These are phyloP conservation scores for Anthophora plumipes DNA, from an alignment of 2,888 invertebrate genomes.

Conservation along the genomic window DNA sequence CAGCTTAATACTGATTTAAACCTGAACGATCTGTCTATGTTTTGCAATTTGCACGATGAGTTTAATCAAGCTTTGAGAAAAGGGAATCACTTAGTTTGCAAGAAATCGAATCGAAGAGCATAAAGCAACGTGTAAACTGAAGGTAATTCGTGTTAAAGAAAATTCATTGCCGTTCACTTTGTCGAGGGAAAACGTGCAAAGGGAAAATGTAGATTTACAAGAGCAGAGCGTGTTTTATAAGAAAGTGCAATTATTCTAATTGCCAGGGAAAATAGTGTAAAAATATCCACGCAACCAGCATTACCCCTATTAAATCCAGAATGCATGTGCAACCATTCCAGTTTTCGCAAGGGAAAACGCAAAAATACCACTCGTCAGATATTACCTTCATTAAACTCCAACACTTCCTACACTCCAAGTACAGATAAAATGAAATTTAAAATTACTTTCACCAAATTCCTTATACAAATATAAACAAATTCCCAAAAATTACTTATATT, in stretches of 20 bases:
- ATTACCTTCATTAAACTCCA: not conserved
- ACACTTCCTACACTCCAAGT: not conserved
- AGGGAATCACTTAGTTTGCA: too few relatives aligned
- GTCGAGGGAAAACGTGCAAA: not conserved
- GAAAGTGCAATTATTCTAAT: conserved; percentile 1
- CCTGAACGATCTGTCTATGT: too few relatives aligned
- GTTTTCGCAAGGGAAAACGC: not conserved
- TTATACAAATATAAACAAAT: too few relatives aligned
- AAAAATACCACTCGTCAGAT: not conserved
- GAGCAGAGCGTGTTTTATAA: not conserved
- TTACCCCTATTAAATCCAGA: conserved; percentile 3
- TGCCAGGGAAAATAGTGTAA: not conserved
- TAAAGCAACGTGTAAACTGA: not conserved
- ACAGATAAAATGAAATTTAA: not conserved
- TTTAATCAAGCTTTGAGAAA: too few relatives aligned
- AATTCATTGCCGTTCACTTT: not conserved
- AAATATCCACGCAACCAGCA: not conserved
- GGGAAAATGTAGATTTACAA: not conserved
- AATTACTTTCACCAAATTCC: too few relatives aligned
- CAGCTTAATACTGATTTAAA: too few relatives aligned
- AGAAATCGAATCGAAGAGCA: not conserved
- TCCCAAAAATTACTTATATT: too few relatives aligned
- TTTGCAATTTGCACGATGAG: too few relatives aligned
- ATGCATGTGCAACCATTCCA: not conserved
- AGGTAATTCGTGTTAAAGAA: not conserved